A percentile compares a stretch with the other conserved stretches of the same genome.
These are phyloP conservation scores for Acrocephalus scirpaceus DNA, from an alignment of 2,797 vertebrate species.

Conservation along the genomic window DNA sequence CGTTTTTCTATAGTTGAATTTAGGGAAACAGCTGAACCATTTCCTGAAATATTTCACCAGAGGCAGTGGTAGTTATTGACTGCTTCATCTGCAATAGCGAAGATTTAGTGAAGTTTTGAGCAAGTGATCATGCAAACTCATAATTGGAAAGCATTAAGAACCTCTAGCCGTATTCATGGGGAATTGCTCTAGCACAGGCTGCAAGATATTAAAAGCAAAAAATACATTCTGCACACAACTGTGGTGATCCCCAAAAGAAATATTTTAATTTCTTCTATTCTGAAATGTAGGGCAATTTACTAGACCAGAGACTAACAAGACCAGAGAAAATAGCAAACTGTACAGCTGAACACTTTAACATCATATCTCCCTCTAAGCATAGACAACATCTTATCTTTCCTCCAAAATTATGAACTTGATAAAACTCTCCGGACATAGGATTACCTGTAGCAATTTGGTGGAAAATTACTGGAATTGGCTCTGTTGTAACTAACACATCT, in stretches of 20 bases:
- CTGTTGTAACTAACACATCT: slow-evolving; percentile 90
- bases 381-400: not conserved
- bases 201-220: not conserved
- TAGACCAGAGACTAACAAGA: not conserved
- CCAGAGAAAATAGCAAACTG: not conserved
- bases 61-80: not conserved
- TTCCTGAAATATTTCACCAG: not conserved
- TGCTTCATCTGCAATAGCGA: not conserved
- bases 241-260: not conserved
- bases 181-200: not conserved
- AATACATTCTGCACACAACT: not conserved
- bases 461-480: slow-evolving; percentile 90
- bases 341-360: not conserved
- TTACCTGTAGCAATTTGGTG: slow-evolving; percentile 89
- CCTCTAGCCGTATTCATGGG: not conserved
- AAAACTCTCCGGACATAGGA: not conserved
- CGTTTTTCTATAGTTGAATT: not conserved
- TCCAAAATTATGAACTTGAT: not conserved
- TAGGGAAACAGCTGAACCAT: not conserved
- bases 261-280: not conserved
- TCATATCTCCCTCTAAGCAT: not conserved
- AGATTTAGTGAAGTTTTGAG: slow-evolving; percentile 7
- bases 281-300: not conserved
- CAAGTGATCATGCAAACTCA: not conserved
- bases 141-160: not conserved